A percentile compares a stretch with the other conserved stretches of the same genome.
Conservation (phyloP, 2,113 vertebrate species). For the Nothoprocta perdicaria region DNA sequence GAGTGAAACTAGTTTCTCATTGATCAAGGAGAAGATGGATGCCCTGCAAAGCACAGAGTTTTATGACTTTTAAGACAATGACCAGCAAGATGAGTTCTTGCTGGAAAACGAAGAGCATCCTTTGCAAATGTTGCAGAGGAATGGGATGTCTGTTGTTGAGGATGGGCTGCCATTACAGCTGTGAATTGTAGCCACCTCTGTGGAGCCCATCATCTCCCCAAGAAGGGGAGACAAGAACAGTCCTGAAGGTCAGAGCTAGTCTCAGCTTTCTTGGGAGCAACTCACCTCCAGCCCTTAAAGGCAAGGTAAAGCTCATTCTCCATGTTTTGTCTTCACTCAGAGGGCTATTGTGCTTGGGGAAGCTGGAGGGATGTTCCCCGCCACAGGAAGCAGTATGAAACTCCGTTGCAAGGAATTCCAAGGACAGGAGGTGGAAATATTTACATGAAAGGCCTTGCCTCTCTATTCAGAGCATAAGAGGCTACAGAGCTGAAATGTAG, state of each 20-base stretch:
- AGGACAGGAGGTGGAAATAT: background rate
- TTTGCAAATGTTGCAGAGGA: background rate
- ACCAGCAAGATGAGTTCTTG: background rate
- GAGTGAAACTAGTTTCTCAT: background rate
- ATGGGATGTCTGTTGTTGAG: background rate
- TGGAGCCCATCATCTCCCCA: constrained; percentile 26
- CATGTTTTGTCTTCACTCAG: constrained; percentile 60
- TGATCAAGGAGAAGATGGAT: background rate
- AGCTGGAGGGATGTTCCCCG: background rate
- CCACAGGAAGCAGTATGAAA: background rate
- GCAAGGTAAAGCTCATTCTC: background rate
- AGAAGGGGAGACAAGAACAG: background rate
- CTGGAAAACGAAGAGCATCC: background rate
- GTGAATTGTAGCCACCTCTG: constrained; percentile 45
- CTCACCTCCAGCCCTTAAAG: accelerated
- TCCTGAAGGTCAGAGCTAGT: background rate
- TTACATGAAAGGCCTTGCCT: constrained; percentile 60
- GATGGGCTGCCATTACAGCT: constrained; percentile 19
- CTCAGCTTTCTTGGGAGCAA: background rate
- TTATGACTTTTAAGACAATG: background rate
- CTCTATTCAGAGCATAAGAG: background rate
- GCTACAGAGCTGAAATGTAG: accelerated
- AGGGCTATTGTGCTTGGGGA: background rate
- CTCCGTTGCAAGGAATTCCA: background rate
- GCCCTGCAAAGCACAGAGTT: background rate